Conservation (phyloP, 2,888 invertebrate species). For the Rugalucina vietnamica region DNA sequence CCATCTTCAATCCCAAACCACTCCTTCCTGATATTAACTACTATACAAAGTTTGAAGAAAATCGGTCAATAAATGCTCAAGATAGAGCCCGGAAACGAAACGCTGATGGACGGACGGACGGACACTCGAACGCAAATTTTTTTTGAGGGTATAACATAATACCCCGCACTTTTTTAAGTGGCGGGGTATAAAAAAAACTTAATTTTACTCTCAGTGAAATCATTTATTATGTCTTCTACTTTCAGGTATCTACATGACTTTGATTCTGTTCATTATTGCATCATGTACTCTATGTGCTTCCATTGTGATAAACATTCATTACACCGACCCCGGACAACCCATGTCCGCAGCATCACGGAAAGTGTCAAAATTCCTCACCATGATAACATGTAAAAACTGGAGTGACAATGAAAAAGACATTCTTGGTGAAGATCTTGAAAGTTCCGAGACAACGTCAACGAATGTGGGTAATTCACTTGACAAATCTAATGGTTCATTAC, state of each 20-base stretch:
- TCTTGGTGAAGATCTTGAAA: not conserved
- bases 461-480: not conserved
- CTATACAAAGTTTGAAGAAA: too few species aligned
- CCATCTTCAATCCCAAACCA: too few species aligned
- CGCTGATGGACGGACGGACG: too few species aligned
- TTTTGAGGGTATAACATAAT: too few species aligned
- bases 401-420: not conserved
- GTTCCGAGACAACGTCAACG: not conserved
- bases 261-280: not conserved
- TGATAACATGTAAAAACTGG: not conserved
- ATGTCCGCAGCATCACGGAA: constrained; percentile 7
- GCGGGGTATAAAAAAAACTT: too few species aligned
- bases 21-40: too few species aligned
- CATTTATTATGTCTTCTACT: not conserved
- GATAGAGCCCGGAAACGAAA: too few species aligned
- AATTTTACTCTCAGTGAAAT: not conserved
- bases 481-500: not conserved
- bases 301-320: not conserved
- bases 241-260: constrained; percentile 36
- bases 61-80: too few species aligned
- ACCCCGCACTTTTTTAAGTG: too few species aligned
- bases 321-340: constrained; percentile 4
- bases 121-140: too few species aligned
- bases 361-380: not conserved
- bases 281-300: constrained; percentile 15